Base-by-base conservation (phyloP, 1,140 invertebrate species). In the Drosophila ambigua region DNA sequence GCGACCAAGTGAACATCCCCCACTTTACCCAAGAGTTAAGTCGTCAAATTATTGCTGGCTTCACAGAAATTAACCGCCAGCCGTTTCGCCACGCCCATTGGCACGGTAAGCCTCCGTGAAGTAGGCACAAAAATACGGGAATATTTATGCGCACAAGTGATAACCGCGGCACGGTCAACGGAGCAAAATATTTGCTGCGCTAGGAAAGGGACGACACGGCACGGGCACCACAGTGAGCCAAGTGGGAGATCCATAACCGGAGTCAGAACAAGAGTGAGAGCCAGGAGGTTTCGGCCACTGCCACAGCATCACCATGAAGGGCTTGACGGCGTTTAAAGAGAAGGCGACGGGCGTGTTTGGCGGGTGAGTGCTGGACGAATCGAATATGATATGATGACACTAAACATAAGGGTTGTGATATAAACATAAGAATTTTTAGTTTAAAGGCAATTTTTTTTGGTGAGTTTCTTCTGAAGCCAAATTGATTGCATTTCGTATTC, bases 241-340 rank as follows among this genome's bases (percentile, higher is more conserved):
- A 39, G 35, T 13, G 35, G 50, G 43, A 68, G 66, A 48, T 13
- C 49, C 41, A 57, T 48, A 48, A 45, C 45, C 28, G 58, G 51
- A 52, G 63, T 48, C 43, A 35, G 35, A 35, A 35, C 31, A 11
- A 31, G 24, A 54, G 23, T 51, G 1, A 15, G 28, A 44, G 15
- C 23, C 57, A 54, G 39, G 48, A 63, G 48, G 52, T 57, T 43
- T 55, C 55, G 63, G 49, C 39, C n/a, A 82, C 11, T 41, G 59
- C n/a, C 49, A 35, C 61, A 77, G 68, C 77, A 76, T 63, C 80
- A 69, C 7, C 53, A 91, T 91, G 90, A 91, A 90, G 89, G 89
- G 89, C 67, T 90, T 91, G 81, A 81, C 82, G 72, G 74, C 90
- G 77, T 77, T 91, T 82, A 91, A 91, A 76, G 90, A 91, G 72